Base-by-base conservation (phyloP, 2,113 vertebrate species). In the human region DNA sequence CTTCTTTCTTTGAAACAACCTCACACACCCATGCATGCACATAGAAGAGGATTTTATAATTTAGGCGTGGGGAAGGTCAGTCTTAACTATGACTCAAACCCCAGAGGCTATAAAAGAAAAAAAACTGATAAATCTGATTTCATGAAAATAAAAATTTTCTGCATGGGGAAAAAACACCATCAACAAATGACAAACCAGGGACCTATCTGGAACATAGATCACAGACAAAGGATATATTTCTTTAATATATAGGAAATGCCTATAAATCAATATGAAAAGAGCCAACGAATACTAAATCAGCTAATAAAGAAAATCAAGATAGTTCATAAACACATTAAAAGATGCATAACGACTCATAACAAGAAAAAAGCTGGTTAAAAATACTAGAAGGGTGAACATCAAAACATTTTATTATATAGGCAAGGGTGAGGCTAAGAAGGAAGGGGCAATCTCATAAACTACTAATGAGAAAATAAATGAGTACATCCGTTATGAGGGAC, bases 61-160 rank as follows among this genome's bases (percentile, higher is more conserved):
- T 55, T 13, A 52, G 80, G 83, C 32, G 1, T 30, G 27, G 45
- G 40, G 84, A 92, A 75, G 68, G 72, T 84, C 40, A 11, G 30
- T n/a, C 68, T 64, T 32, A 30, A 72, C 22, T n/a, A 64, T 90
- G 93, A 97, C 66, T 97, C 94, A 96, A 87, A 57, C 35, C 73
- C 89, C 64, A 86, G 78, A 94, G 92, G 89, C 91, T 81, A 55
- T 57, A 85, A 93, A 90, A 59, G 72, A 30, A 68, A 94, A 73
- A 87, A 72, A 38, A 50, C 68, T 50, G 92, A 93, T 94, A 70
- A 96, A 96, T 96, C 84, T 64, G 88, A 96, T 94, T 93, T 84
- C 80, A 86, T 16, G 78, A 90, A 90, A 96, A 96, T 81, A 98
- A 97, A 91, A 73, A 66, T 90, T 89, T 96, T 96, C 94, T 98